Conservation (phyloP, 2,888 invertebrate genomes). For the Neoitamus cyanurus region DNA sequence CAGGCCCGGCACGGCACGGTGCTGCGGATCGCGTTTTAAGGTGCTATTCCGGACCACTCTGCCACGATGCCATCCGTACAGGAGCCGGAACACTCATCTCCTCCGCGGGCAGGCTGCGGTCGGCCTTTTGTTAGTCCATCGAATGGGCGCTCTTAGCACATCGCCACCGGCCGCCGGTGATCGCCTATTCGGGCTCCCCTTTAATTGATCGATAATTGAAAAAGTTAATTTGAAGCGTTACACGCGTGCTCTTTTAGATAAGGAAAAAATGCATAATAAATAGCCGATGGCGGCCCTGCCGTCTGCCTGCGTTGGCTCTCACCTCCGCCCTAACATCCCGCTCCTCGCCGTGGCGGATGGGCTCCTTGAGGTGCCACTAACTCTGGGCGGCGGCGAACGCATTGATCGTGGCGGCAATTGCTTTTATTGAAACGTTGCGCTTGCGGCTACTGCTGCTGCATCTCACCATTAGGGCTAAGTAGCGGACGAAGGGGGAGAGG, state of each 20-base stretch:
- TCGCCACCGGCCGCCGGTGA: not conserved
- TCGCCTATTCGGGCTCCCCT: constrained; percentile 34
- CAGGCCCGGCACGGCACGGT: not conserved
- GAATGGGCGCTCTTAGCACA: not conserved
- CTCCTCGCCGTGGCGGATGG: not conserved
- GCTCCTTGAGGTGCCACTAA: not conserved
- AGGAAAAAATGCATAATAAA: constrained; percentile 44
- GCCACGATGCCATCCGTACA: not conserved
- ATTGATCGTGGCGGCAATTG: not conserved
- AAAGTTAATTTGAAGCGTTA: constrained; percentile 56
- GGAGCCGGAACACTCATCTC: not conserved
- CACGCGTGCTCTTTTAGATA: constrained; percentile 55
- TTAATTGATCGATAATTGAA: constrained; percentile 57
- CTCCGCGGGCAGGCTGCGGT: not conserved
- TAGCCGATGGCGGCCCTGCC: constrained; percentile 5
- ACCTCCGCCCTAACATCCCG: not conserved
- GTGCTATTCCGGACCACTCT: not conserved
- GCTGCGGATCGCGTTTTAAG: constrained; percentile 18
- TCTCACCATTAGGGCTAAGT: not conserved
- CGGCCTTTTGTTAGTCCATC: not conserved
- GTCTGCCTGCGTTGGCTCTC: not conserved
- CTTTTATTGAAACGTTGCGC: not conserved
- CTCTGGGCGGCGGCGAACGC: not conserved
- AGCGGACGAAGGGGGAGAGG: not conserved
- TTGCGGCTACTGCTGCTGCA: not conserved